Evolutionary conservation across 2,888 invertebrate genomes (phyloP).

Genomic region (Oscheius onirici): DNA sequence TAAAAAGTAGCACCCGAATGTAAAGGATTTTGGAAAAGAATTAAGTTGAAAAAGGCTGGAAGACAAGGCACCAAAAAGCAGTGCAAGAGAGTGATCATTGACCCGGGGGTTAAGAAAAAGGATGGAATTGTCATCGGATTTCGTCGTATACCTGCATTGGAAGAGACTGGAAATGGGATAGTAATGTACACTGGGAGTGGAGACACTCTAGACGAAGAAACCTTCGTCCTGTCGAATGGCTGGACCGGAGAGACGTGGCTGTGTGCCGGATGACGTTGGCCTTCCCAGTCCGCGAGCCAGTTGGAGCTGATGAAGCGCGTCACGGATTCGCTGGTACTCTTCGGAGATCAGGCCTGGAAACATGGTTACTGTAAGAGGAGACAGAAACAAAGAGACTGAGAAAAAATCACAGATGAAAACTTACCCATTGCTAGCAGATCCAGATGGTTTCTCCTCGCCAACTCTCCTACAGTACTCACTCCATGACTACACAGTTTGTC

Average conservation of each 20-base stretch:
- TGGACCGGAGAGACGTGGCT: constrained; percentile 19
- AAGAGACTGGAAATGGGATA: neutral
- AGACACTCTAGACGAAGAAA: constrained; percentile 30
- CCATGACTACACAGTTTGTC: constrained; percentile 23
- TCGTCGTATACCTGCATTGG: neutral
- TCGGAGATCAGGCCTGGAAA: constrained; percentile 33
- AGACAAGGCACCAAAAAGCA: constrained; percentile 8
- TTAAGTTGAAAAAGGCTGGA: constrained; percentile 10
- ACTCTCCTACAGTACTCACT: constrained; percentile 25
- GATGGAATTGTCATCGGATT: constrained; percentile 23
- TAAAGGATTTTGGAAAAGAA: neutral
- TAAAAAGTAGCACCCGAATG: constrained; percentile 18
- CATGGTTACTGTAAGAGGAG: neutral
- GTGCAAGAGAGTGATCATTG: neutral
- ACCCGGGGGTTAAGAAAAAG: constrained; percentile 7
- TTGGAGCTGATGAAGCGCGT: constrained; percentile 32
- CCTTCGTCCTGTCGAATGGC: constrained; percentile 23
- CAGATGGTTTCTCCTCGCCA: constrained; percentile 22
- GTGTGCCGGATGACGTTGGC: constrained; percentile 13
- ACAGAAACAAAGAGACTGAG: neutral
- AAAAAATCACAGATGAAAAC: no score
- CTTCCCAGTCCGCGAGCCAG: constrained; percentile 24
- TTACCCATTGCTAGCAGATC: constrained; percentile 34
- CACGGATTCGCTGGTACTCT: constrained; percentile 33
- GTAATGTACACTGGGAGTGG: constrained; percentile 14